Evolutionary conservation across 2,797 vertebrate species (phyloP).

Genomic region (Eupleurogrammus muticus): DNA sequence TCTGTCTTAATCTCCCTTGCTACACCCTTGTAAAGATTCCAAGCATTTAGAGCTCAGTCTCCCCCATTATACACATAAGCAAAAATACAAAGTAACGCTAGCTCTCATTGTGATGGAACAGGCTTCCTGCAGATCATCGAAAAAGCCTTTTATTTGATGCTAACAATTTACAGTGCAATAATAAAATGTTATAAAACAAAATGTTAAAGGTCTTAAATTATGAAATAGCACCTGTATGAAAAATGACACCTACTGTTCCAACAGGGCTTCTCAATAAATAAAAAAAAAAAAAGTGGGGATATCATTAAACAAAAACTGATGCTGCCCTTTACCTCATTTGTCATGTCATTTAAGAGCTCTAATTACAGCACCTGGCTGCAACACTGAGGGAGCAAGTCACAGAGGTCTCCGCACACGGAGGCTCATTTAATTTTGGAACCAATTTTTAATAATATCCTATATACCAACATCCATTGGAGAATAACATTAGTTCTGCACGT

Average conservation of each 20-base stretch:
- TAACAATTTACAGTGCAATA: too few relatives aligned
- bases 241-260: not conserved
- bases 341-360: constrained; percentile 3
- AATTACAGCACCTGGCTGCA: not conserved
- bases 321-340: not conserved
- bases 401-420: not conserved
- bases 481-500: constrained; percentile 34
- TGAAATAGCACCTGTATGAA: too few relatives aligned
- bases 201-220: too few relatives aligned
- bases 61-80: constrained; percentile 23
- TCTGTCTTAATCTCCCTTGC: constrained; percentile 41
- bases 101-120: not conserved
- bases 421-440: constrained; percentile 12
- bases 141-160: too few relatives aligned
- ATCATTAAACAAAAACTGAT: not conserved
- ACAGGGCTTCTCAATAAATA: too few relatives aligned
- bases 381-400: not conserved
- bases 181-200: too few relatives aligned
- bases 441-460: constrained; percentile 1
- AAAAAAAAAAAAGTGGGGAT: not conserved
- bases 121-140: too few relatives aligned
- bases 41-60: constrained; percentile 29
- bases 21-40: constrained; percentile 33
- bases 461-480: not conserved
- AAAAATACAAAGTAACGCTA: not conserved